These are phyloP conservation scores for Tetranychus piercei DNA, from an alignment of 2,888 invertebrate species.

Conservation along the genomic window DNA sequence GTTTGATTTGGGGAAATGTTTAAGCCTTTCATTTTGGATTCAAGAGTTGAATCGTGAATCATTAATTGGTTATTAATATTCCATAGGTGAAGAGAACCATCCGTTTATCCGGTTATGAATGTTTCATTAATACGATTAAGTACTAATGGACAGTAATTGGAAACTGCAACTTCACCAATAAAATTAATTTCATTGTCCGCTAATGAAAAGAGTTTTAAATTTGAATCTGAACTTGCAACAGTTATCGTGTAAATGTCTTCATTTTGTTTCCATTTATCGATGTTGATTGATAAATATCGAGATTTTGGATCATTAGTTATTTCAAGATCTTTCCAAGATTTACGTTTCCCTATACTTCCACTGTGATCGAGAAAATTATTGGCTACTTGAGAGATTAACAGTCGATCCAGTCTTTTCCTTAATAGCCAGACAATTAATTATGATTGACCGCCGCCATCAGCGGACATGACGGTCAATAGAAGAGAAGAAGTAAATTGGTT, in stretches of 20 bases:
- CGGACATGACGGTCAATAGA: conserved; percentile 77
- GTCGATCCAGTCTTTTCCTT: neutral
- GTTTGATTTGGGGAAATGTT: neutral
- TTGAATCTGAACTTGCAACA: conserved; percentile 15
- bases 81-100: conserved; percentile 53
- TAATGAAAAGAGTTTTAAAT: conserved; percentile 15
- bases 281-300: conserved; percentile 15
- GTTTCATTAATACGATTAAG: conserved; percentile 34
- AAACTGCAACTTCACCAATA: conserved; percentile 31
- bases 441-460: conserved; percentile 63
- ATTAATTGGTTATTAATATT: conserved; percentile 22
- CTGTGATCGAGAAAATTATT: neutral
- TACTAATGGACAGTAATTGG: conserved; percentile 50
- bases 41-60: conserved; percentile 14
- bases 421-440: conserved; percentile 51
- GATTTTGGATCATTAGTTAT: conserved; percentile 11
- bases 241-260: conserved; percentile 8
- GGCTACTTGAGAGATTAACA: neutral
- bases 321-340: neutral
- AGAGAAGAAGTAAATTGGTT: conserved; percentile 83
- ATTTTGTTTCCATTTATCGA: neutral
- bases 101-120: conserved; percentile 47
- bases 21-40: conserved; percentile 27
- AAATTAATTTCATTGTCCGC: neutral
- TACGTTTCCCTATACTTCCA: neutral